These are phyloP conservation scores for Macaria liturata DNA, from an alignment of 2,888 invertebrate genomes.

Conservation along the genomic window DNA sequence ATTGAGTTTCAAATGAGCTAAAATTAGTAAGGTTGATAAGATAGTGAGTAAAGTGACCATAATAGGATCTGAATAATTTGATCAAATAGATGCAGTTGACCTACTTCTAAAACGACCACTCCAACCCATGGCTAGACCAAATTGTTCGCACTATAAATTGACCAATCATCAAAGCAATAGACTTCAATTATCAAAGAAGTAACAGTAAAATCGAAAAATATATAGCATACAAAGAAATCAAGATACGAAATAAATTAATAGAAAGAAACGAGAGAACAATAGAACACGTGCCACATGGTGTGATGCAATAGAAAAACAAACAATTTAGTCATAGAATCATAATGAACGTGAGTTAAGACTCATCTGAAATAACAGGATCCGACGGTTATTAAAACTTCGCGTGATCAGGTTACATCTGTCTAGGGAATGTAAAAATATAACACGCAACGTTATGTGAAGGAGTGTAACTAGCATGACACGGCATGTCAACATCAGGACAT, in stretches of 20 bases:
- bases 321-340: slow-evolving; percentile 40
- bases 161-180: slow-evolving; percentile 16
- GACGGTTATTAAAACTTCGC: slow-evolving; percentile 57
- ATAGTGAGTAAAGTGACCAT: not conserved
- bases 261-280: slow-evolving; percentile 52
- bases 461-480: slow-evolving; percentile 45
- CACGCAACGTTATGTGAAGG: slow-evolving; percentile 40
- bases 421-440: slow-evolving; percentile 43
- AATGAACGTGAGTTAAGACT: slow-evolving; percentile 38
- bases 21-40: too few relatives aligned
- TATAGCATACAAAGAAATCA: slow-evolving; percentile 37
- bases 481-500: slow-evolving; percentile 47
- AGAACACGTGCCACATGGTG: slow-evolving; percentile 48
- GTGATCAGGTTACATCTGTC: slow-evolving; percentile 50
- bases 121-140: slow-evolving; percentile 41
- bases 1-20: too few relatives aligned
- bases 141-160: slow-evolving; percentile 35
- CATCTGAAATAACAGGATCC: slow-evolving; percentile 61
- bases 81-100: slow-evolving; percentile 36
- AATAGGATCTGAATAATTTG: slow-evolving; percentile 28
- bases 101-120: slow-evolving; percentile 36
- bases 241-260: slow-evolving; percentile 41
- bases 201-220: not conserved
- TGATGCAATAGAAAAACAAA: slow-evolving; percentile 54
- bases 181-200: slow-evolving; percentile 16